Evolutionary conservation across 2,797 vertebrate species (phyloP).

Genomic region (Rhynchotus rufescens): DNA sequence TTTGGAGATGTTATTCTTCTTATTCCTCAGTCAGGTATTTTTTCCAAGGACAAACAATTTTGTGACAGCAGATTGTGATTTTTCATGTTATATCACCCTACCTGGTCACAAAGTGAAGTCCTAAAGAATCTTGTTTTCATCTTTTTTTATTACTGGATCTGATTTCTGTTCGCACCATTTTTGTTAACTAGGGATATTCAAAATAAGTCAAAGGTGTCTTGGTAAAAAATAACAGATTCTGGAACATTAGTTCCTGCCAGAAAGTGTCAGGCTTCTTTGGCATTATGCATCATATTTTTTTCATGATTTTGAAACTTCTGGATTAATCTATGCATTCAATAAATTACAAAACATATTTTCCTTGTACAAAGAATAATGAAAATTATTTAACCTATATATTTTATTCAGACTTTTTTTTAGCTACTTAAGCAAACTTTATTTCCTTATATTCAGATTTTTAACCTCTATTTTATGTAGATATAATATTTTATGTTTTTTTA

Average conservation of each 20-base stretch:
- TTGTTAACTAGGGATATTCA: background rate
- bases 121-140: background rate
- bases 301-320: background rate
- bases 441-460: background rate
- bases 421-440: background rate
- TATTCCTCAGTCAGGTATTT: background rate
- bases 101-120: background rate
- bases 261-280: background rate
- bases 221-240: background rate
- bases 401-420: background rate
- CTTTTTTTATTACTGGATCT: background rate
- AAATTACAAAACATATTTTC: background rate
- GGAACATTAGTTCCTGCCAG: rapidly evolving
- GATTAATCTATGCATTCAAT: background rate
- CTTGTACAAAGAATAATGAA: background rate
- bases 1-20: background rate
- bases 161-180: background rate
- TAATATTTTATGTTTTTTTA: background rate
- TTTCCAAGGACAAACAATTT: background rate
- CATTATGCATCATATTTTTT: background rate
- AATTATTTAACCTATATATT: background rate
- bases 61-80: background rate
- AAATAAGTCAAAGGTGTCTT: background rate
- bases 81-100: background rate
- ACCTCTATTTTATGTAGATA: background rate